Percentiles rank a stretch among this genome's conserved stretches.
Conservation (phyloP, 2,888 invertebrate genomes). For the Caradrina kadenii region DNA sequence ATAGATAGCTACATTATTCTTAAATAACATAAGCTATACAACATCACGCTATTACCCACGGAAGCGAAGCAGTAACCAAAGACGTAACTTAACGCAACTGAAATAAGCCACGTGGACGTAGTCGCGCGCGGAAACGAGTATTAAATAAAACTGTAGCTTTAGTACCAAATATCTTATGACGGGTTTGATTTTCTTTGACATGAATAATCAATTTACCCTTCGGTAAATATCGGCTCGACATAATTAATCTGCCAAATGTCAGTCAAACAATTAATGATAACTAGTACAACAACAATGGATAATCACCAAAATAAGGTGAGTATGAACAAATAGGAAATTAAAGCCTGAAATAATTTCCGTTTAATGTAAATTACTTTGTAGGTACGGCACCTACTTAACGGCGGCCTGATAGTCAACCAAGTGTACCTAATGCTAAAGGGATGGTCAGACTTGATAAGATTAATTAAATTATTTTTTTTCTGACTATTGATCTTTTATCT, state of each 20-base stretch:
- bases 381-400: background rate
- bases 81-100: no score
- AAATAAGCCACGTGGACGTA: no score
- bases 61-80: no score
- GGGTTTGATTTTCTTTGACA: background rate
- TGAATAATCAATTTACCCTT: slow-evolving; percentile 6
- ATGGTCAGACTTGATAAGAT: background rate
- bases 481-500: background rate
- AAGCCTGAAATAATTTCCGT: slow-evolving; percentile 6
- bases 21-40: no score
- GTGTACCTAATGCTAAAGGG: background rate
- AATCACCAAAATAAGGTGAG: background rate
- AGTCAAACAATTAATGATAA: slow-evolving; percentile 47
- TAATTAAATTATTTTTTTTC: background rate
- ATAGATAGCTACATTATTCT: no score
- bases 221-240: slow-evolving; percentile 19
- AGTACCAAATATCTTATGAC: background rate
- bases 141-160: background rate
- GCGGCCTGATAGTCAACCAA: background rate
- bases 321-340: slow-evolving; percentile 23
- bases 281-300: slow-evolving; percentile 28
- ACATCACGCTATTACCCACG: no score
- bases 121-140: no score
- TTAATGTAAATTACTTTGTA: slow-evolving; percentile 11
- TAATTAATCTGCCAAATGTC: slow-evolving; percentile 47